These are phyloP conservation scores for Colletes latitarsis DNA, from an alignment of 1,140 invertebrate genomes.

Conservation along the genomic window DNA sequence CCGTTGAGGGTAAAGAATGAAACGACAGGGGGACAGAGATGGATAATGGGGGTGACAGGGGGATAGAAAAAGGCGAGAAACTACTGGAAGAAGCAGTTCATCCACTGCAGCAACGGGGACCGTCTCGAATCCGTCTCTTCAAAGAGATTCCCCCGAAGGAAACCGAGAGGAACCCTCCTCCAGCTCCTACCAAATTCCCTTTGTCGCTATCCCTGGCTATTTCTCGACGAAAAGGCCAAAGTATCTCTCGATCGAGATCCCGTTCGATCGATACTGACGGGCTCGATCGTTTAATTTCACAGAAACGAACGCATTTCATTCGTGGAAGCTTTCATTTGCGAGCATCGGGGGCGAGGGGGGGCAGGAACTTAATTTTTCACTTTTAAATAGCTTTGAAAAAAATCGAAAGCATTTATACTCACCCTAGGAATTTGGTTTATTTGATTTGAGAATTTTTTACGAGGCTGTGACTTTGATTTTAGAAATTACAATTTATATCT, in stretches of 20 bases:
- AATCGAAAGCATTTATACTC: too few relatives aligned
- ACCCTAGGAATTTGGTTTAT: too few relatives aligned
- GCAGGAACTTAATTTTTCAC: too few relatives aligned
- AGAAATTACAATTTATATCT: too few relatives aligned
- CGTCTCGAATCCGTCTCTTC: constrained; percentile 69
- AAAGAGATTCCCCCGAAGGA: constrained; percentile 48
- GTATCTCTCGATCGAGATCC: not conserved
- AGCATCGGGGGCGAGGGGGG: too few relatives aligned
- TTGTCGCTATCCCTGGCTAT: not conserved
- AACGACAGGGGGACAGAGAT: constrained; percentile 24
- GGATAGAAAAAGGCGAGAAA: constrained; percentile 15
- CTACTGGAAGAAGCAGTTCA: constrained; percentile 47
- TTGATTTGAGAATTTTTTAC: too few relatives aligned
- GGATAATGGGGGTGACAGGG: constrained; percentile 29
- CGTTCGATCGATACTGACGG: not conserved
- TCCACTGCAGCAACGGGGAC: constrained; percentile 60
- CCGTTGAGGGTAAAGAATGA: constrained; percentile 49
- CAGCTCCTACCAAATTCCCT: constrained; percentile 12
- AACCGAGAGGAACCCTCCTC: constrained; percentile 22
- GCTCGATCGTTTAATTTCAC: not conserved
- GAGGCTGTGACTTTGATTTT: too few relatives aligned
- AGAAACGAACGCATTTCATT: too few relatives aligned
- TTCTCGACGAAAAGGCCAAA: constrained; percentile 17
- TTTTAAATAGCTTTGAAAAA: too few relatives aligned
- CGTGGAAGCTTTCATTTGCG: too few relatives aligned